Conservation (phyloP, 2,797 vertebrate species). For the Gymnocypris eckloni region DNA sequence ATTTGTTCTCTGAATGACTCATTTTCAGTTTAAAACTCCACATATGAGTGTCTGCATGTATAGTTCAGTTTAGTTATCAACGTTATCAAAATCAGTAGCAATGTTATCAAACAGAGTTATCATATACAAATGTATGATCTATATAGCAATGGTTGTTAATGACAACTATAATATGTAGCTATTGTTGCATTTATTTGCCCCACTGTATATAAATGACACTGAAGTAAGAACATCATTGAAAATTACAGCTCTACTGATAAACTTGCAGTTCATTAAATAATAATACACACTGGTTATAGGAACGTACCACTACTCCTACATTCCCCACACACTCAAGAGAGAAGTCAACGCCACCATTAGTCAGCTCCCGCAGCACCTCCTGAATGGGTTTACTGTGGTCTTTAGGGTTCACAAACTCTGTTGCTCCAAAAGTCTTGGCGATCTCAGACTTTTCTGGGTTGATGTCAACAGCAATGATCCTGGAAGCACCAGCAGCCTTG, state of each 20-base stretch:
- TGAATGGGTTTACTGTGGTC: slow-evolving; percentile 75
- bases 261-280: neutral
- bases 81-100: too few relatives aligned
- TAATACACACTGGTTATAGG: neutral
- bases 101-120: too few relatives aligned
- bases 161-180: too few relatives aligned
- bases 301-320: slow-evolving; percentile 79
- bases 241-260: slow-evolving; percentile 2
- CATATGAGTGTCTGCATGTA: too few relatives aligned
- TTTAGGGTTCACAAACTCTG: slow-evolving; percentile 81
- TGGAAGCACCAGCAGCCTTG: slow-evolving; percentile 74
- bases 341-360: slow-evolving; percentile 74
- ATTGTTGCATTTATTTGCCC: too few relatives aligned
- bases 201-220: neutral
- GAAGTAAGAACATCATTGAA: neutral
- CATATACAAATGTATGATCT: too few relatives aligned
- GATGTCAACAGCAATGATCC: slow-evolving; percentile 78
- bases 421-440: slow-evolving; percentile 79
- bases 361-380: slow-evolving; percentile 81
- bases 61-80: too few relatives aligned
- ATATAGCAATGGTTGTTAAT: too few relatives aligned
- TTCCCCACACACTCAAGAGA: slow-evolving; percentile 83
- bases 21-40: too few relatives aligned
- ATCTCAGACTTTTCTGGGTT: slow-evolving; percentile 77
- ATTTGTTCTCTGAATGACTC: too few relatives aligned